Evolutionary conservation across 2,797 vertebrate genomes (phyloP).

Genomic region (Trematomus bernacchii): DNA sequence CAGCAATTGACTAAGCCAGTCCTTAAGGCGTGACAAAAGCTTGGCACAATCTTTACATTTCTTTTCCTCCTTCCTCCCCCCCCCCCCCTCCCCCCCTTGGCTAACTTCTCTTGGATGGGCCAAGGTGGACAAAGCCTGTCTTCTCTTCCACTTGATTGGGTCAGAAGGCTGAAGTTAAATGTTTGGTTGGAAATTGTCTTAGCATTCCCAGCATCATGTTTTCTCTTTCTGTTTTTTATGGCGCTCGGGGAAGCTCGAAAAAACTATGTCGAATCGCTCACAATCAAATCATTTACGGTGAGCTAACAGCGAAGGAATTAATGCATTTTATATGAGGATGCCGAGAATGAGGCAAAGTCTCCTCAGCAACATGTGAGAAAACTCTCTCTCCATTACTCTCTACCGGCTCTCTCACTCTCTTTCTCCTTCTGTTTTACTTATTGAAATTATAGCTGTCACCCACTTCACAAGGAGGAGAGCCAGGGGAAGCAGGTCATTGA

Average conservation of each 20-base stretch:
- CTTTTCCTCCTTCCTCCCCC: constrained; percentile 76
- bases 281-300: constrained; percentile 93
- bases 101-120: constrained; percentile 82
- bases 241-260: constrained; percentile 59
- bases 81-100: constrained; percentile 38
- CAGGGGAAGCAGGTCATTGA: constrained; percentile 91
- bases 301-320: constrained; percentile 90
- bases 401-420: constrained; percentile 24
- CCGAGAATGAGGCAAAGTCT: constrained; percentile 84
- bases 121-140: constrained; percentile 87
- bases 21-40: constrained; percentile 91
- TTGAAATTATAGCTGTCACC: constrained; percentile 90
- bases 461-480: constrained; percentile 85
- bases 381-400: constrained; percentile 63
- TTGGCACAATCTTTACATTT: constrained; percentile 90
- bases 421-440: constrained; percentile 72
- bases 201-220: constrained; percentile 87
- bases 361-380: constrained; percentile 89
- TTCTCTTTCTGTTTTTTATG: constrained; percentile 48
- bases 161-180: constrained; percentile 90
- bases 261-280: constrained; percentile 91
- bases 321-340: constrained; percentile 92
- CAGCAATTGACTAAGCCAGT: constrained; percentile 90
- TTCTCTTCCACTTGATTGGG: constrained; percentile 92
- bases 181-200: constrained; percentile 90